A percentile compares a stretch with the other conserved stretches of the same genome.
Evolutionary conservation across 2,113 vertebrate species (phyloP).

Genomic region (Prunella himalayana): DNA sequence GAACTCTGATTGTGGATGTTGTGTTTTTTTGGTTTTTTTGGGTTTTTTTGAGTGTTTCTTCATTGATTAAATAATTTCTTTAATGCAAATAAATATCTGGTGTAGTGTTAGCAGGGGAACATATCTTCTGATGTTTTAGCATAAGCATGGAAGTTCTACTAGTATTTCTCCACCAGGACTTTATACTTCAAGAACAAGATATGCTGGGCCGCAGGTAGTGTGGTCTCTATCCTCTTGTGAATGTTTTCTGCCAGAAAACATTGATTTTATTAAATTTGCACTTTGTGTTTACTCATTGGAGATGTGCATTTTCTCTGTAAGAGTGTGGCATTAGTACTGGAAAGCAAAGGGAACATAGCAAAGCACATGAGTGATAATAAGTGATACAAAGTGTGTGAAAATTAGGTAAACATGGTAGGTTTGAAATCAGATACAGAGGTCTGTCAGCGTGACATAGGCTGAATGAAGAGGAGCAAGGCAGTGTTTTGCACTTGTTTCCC

Average conservation of each 20-base stretch:
- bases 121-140: background rate
- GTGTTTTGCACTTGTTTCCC: background rate
- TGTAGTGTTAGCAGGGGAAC: background rate
- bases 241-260: background rate
- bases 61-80: background rate
- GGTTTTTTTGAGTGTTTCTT: background rate
- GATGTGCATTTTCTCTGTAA: background rate
- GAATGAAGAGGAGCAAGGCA: background rate
- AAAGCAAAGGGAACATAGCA: background rate
- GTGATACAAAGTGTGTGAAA: background rate
- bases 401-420: background rate
- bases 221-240: background rate
- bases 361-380: accelerated
- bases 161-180: background rate
- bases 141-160: background rate
- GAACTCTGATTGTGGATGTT: background rate
- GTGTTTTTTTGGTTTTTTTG: background rate
- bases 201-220: background rate
- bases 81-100: background rate
- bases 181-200: background rate
- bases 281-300: background rate
- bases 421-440: background rate
- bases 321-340: background rate
- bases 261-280: background rate
- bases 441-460: background rate